Evolutionary conservation across 2,113 vertebrate species (phyloP).

Genomic region (Microcebus lehilahytsara): DNA sequence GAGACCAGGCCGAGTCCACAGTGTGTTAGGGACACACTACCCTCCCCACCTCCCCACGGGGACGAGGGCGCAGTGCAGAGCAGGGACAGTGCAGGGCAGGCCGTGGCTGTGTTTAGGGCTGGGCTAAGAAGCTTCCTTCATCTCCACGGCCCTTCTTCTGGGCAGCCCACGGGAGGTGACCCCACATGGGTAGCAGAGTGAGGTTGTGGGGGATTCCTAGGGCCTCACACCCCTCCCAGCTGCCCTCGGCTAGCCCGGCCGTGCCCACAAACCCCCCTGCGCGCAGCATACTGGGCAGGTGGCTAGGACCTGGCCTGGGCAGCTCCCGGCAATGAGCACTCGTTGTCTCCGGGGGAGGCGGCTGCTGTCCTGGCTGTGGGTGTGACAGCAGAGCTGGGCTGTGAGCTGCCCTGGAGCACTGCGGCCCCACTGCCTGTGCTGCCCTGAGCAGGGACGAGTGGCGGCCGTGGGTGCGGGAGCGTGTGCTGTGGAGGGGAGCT

Average conservation of each 20-base stretch:
- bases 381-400: not conserved
- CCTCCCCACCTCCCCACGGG: accelerated
- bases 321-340: not conserved
- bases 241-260: accelerated
- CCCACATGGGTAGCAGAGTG: not conserved
- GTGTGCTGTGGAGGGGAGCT: accelerated
- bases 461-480: accelerated
- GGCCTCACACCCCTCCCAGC: not conserved
- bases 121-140: not conserved
- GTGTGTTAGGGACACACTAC: not conserved
- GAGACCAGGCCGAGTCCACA: not conserved
- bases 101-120: accelerated
- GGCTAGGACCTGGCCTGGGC: not conserved
- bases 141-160: accelerated
- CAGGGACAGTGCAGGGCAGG: not conserved
- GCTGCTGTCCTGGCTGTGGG: not conserved
- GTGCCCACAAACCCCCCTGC: accelerated
- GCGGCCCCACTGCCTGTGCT: accelerated
- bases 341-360: not conserved
- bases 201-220: accelerated
- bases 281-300: accelerated
- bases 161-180: accelerated
- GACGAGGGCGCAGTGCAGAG: accelerated
- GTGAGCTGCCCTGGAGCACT: not conserved
- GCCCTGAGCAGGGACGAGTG: too few relatives aligned